Percentiles rank a stretch among this genome's conserved stretches.
These are phyloP conservation scores for Ashinkailepas kermadecensis DNA, from an alignment of 2,888 invertebrate species.

Conservation along the genomic window DNA sequence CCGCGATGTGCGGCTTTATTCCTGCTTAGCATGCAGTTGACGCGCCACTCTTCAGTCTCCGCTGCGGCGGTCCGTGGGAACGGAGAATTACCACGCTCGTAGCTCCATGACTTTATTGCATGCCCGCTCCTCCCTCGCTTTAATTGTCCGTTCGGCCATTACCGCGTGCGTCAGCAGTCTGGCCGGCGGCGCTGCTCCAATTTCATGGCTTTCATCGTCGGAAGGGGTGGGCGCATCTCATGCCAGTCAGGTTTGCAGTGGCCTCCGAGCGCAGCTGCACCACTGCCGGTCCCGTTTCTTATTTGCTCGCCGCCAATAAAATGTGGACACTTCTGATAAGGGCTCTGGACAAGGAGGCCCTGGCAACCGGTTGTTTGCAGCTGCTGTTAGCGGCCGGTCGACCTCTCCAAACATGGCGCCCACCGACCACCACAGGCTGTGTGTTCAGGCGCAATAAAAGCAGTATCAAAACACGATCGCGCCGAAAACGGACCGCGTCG, in stretches of 20 bases:
- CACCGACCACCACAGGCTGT: background rate
- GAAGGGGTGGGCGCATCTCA: background rate
- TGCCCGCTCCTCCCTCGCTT: background rate
- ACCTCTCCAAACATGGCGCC: background rate
- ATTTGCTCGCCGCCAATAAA: background rate
- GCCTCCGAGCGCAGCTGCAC: background rate
- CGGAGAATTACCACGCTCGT: background rate
- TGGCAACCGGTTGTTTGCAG: background rate
- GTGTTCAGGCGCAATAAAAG: background rate
- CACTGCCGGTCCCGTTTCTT: background rate
- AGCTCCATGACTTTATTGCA: background rate
- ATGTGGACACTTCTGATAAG: slow-evolving; percentile 10
- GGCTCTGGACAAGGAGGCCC: background rate
- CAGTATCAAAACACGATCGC: slow-evolving; percentile 15
- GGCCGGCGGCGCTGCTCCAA: background rate
- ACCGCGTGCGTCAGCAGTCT: background rate
- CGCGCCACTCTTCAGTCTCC: background rate
- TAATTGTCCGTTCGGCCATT: background rate
- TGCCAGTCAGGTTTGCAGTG: background rate
- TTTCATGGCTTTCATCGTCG: slow-evolving; percentile 5
- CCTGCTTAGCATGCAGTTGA: background rate
- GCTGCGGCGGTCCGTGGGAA: background rate
- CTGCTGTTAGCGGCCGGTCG: background rate
- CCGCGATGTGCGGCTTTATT: too few relatives aligned
- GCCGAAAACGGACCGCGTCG: background rate